Conservation (phyloP, 2,797 vertebrate genomes). For the Tragelaphus oryx region DNA sequence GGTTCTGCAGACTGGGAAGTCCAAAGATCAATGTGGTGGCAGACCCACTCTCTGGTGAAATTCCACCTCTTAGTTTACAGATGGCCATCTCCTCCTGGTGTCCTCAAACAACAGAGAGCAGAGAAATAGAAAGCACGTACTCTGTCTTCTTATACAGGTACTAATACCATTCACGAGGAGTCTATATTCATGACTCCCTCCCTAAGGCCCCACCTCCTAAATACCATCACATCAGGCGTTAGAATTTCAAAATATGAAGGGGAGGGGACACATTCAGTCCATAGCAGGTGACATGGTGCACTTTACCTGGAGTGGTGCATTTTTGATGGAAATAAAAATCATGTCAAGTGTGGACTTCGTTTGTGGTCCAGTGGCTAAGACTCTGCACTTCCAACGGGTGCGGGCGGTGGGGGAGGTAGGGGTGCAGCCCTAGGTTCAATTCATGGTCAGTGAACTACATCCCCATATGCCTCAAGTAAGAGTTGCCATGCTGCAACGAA, state of each 20-base stretch:
- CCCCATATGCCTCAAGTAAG: not conserved
- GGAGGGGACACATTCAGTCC: not conserved
- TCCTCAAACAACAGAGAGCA: not conserved
- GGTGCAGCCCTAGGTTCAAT: not conserved
- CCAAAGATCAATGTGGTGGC: not conserved
- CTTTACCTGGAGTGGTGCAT: not conserved
- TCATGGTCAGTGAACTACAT: not conserved
- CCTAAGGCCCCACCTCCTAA: not conserved
- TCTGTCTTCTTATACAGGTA: not conserved
- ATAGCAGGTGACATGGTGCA: not conserved
- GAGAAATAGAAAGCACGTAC: not conserved
- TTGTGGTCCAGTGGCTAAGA: not conserved
- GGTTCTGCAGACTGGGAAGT: not conserved
- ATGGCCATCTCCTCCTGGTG: not conserved
- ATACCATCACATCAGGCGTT: not conserved
- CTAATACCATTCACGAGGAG: not conserved
- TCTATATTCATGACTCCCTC: not conserved
- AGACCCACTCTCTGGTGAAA: not conserved
- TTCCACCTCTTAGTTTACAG: not conserved
- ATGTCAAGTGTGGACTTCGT: not conserved
- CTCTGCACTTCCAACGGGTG: not conserved
- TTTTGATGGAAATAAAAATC: not conserved
- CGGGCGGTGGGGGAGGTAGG: accelerated
- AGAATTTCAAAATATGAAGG: not conserved
- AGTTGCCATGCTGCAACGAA: not conserved